Evolutionary conservation across 1,140 invertebrate genomes (phyloP).

Genomic region (Drosophila baimaii): DNA sequence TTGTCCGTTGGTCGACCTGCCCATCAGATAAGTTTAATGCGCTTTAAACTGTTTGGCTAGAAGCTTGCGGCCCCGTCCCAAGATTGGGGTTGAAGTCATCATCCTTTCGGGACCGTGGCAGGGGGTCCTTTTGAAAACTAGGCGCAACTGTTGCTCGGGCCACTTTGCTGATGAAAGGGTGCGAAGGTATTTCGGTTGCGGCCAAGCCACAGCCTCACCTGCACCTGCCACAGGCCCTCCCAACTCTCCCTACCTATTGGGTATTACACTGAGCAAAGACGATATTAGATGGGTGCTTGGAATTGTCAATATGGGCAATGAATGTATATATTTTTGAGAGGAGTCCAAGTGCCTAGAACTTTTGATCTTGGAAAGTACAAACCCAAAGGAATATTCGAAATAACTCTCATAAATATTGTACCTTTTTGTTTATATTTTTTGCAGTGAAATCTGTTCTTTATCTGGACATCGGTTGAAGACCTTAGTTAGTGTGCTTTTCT

Average conservation of each 20-base stretch:
- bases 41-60: conserved; percentile 79
- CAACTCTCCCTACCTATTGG: conserved; percentile 5
- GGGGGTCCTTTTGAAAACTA: conserved; percentile 64
- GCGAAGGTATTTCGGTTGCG: conserved; percentile 59
- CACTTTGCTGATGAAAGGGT: conserved; percentile 69
- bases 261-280: conserved; percentile 8
- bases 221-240: conserved; percentile 7
- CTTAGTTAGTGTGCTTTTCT: conserved; percentile 50
- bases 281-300: not conserved
- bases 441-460: conserved; percentile 21
- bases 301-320: not conserved
- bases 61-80: conserved; percentile 45
- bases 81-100: conserved; percentile 9
- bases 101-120: conserved; percentile 22
- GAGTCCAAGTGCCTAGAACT: not conserved
- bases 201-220: conserved; percentile 51
- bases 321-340: not conserved
- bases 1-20: conserved; percentile 14
- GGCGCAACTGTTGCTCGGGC: conserved; percentile 72
- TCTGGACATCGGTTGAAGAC: conserved; percentile 45
- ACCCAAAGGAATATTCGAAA: too few relatives aligned
- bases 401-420: not conserved
- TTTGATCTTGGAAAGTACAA: not conserved
- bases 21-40: conserved; percentile 79
- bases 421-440: not conserved